Evolutionary conservation across 1,140 invertebrate species (phyloP), one percentile per base, ranked within the genome.

Genomic region (Notospermus geniculatus): DNA sequence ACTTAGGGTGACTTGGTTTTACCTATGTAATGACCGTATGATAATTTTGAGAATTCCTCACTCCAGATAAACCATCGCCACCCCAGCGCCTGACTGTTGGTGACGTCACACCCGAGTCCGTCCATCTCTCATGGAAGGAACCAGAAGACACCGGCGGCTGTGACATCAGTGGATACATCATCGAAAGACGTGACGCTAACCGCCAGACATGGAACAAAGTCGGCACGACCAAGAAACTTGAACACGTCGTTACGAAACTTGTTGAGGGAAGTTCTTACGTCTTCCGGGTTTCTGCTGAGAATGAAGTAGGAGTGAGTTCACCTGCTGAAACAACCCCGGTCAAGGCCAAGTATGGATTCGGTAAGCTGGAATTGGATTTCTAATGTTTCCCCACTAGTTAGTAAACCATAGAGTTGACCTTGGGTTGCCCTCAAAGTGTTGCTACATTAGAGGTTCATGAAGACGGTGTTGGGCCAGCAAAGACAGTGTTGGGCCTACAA

Each of bases 121-220:
- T 91, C 15, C 89, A 87, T 2, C 73, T 95, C 2, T 87, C 86
- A 71, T 94, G 91, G 91, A 85, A 87, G 68, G 82, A 86, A 60
- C 91, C 91, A n/a, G 83, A 86, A 65, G 85, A 85, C 65, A 88
- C 90, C 80, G 91, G 91, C 61, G 88, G 90, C 23, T 71, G 72
- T 60, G 69, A 72, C 7, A 68, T 80, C 50, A 73, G 89, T 50
- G 64, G 60, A 30, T 99, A 98, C 75, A 88, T 97, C 45, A 87
- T 98, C 53, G 96, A 99, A 80, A 96, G 91, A 83, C 84, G 74
- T 36, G 79, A 98, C 79, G 89, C 90, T 71, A 92, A 91, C 29
- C 89, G 96, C 86, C 88, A 88, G 36, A 91, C 90, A 61, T 99
- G 96, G 96, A 97, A 61, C 93, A 96, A 73, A 94, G 97, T 79